Conservation (phyloP, 2,888 invertebrate species). For the Folsomia manolachei region DNA sequence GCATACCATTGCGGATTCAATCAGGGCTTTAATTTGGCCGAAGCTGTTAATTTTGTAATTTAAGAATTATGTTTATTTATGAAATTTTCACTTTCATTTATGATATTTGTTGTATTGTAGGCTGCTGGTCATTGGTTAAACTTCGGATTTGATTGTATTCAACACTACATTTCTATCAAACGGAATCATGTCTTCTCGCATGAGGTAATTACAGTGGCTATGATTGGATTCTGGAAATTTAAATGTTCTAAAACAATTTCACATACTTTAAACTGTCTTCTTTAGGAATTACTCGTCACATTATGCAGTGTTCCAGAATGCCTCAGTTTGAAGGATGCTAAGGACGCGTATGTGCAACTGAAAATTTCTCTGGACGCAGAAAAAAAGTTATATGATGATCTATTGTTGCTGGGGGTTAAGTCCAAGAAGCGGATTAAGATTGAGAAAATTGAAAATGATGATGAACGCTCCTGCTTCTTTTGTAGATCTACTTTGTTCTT, state of each 20-base stretch:
- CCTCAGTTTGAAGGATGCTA: background rate
- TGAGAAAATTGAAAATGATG: constrained; percentile 2
- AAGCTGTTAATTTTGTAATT: constrained; percentile 98
- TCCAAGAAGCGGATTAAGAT: background rate
- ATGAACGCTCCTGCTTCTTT: background rate
- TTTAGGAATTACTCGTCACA: background rate
- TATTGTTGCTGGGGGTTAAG: background rate
- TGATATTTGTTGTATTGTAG: no score
- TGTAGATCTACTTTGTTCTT: background rate
- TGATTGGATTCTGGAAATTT: no score
- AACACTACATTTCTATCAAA: background rate
- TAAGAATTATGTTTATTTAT: no score
- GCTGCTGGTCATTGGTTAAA: no score
- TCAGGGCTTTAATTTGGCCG: constrained; percentile 98
- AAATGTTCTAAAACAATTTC: no score
- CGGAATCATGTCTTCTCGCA: background rate
- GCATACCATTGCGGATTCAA: constrained; percentile 99
- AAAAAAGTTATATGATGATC: background rate
- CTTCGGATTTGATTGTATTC: background rate
- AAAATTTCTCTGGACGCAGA: background rate
- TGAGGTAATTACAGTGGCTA: no score
- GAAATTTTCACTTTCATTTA: no score
- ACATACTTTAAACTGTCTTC: no score
- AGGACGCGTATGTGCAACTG: background rate
- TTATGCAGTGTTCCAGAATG: background rate